Conservation (phyloP, 2,888 invertebrate genomes). For the Osmoderma eremita region DNA sequence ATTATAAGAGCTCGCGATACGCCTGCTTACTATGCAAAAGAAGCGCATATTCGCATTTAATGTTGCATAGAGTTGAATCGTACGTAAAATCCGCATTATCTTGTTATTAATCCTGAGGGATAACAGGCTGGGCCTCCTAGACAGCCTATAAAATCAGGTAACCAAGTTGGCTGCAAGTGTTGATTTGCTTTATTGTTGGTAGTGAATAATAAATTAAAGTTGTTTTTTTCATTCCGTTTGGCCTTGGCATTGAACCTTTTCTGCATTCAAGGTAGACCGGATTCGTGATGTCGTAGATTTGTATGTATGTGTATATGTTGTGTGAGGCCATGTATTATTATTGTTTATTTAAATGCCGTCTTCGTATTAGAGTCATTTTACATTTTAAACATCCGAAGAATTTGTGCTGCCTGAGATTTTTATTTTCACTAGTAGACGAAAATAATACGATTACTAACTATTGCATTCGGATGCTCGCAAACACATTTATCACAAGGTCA, state of each 20-base stretch:
- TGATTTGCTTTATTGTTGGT: conserved; percentile 19
- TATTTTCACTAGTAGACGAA: background rate
- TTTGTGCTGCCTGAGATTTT: background rate
- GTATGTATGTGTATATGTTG: conserved; percentile 31
- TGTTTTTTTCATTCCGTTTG: conserved; percentile 34
- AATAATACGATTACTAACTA: background rate
- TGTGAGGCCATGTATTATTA: conserved; percentile 39
- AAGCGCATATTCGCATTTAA: conserved; percentile 4
- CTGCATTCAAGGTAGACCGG: conserved; percentile 44
- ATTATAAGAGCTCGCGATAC: background rate
- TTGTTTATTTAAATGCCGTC: conserved; percentile 31
- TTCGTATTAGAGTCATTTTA: conserved; percentile 9
- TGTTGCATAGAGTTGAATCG: conserved; percentile 31
- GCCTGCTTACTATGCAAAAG: conserved; percentile 34
- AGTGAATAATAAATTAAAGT: conserved; percentile 32
- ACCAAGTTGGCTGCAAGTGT: conserved; percentile 16
- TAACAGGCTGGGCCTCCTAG: background rate
- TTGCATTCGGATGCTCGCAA: background rate
- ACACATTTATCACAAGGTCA: background rate
- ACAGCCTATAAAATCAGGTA: conserved; percentile 7
- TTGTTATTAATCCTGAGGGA: background rate
- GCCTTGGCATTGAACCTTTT: conserved; percentile 47
- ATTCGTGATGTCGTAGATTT: background rate
- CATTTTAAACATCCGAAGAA: conserved; percentile 30
- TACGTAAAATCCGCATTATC: too few relatives aligned